Evolutionary conservation across 2,888 invertebrate genomes (phyloP).

Genomic region (Amiota minor): DNA sequence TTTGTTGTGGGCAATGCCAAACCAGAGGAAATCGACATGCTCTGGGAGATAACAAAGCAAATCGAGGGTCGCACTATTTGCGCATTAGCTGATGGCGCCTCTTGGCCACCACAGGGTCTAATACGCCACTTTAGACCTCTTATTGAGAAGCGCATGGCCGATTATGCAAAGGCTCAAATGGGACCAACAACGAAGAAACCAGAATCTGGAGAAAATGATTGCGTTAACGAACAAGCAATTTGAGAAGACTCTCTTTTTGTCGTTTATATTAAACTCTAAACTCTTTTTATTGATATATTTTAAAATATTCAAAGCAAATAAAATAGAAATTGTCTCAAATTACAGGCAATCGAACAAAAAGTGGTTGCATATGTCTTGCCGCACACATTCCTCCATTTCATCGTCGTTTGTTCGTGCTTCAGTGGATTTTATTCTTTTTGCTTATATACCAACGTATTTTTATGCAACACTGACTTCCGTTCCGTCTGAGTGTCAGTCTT

Average conservation of each 20-base stretch:
- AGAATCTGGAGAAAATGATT: background rate
- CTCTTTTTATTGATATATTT: background rate
- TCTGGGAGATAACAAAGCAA: constrained; percentile 98
- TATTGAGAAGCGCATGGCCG: constrained; percentile 86
- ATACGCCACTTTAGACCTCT: constrained; percentile 96
- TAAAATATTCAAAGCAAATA: background rate
- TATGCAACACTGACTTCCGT: constrained; percentile 52
- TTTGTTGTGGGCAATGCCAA: constrained; percentile 92
- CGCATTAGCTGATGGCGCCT: constrained; percentile 97
- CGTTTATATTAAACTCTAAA: background rate
- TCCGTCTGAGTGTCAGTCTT: background rate
- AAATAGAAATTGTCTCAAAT: constrained; percentile 8
- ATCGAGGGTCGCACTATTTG: constrained; percentile 99
- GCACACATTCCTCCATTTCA: background rate
- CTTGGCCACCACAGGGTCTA: constrained; percentile 98
- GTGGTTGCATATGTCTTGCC: background rate
- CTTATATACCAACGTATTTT: constrained; percentile 26
- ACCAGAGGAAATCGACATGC: constrained; percentile 95
- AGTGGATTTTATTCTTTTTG: background rate
- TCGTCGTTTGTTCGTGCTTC: background rate
- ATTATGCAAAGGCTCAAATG: constrained; percentile 64
- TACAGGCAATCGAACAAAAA: background rate
- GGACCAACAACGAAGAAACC: background rate
- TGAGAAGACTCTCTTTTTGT: background rate
- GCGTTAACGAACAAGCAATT: background rate